A percentile compares a stretch with the other conserved stretches of the same genome.
Conservation (phyloP, 2,888 invertebrate species). For the Eupeodes luniger region DNA sequence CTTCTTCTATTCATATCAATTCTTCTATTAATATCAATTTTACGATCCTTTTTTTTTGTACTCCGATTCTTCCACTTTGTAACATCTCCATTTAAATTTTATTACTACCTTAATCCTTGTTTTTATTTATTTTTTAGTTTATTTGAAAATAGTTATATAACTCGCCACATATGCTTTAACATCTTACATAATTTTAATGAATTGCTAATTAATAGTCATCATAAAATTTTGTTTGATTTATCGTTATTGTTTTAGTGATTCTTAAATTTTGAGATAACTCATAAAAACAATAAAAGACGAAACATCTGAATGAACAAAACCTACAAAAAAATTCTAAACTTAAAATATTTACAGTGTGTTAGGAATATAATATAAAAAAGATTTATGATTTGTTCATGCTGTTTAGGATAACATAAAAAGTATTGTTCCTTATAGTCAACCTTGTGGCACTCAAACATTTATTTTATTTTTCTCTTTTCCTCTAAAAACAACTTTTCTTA, state of each 20-base stretch:
- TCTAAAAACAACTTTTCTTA: too few relatives aligned
- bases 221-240: background rate
- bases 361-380: background rate
- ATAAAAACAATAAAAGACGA: background rate
- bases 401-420: background rate
- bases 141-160: background rate
- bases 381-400: background rate
- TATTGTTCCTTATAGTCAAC: background rate
- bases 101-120: too few relatives aligned
- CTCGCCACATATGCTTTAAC: background rate
- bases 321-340: background rate
- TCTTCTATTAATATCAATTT: too few relatives aligned
- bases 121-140: background rate
- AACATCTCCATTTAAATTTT: too few relatives aligned
- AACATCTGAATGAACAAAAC: too few relatives aligned
- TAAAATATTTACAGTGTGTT: background rate
- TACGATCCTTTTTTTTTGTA: too few relatives aligned
- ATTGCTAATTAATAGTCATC: background rate
- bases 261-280: slow-evolving; percentile 2
- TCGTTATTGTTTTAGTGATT: background rate
- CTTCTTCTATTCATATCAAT: too few relatives aligned
- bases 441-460: background rate
- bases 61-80: too few relatives aligned
- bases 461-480: background rate
- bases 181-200: background rate